Base-by-base conservation (phyloP, 1,140 invertebrate genomes). In the Teleopsis dalmanni region DNA sequence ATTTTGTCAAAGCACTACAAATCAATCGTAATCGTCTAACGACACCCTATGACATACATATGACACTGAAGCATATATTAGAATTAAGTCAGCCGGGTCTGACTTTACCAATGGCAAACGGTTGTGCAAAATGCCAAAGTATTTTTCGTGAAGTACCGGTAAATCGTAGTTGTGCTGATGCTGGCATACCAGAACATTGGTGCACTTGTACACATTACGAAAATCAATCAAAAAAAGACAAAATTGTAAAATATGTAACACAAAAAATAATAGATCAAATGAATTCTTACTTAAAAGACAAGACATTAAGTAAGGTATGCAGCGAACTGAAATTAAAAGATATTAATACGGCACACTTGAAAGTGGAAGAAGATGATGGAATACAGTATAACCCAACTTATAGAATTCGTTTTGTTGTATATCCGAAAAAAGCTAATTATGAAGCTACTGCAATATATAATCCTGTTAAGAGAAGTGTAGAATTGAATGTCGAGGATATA, bases 41-140 rank as follows among this genome's bases (percentile, higher is more conserved):
- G 0, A 87, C 88, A 5, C 84, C 88, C 0, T 94, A 82, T 66
- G 90, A 94, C 63, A 65, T 95, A 3, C 81, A 93, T 62, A 81
- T 85, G 48, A 81, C 79, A 0, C 51, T 76, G 16, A 62, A 65
- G 40, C 61, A 76, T 49, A 61, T 76, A 22, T 47, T 76, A n/a
- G 51, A 67, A 19, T 19, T 73, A 23, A 55, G 62, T 11, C n/a
- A 40, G 5, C 19, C 16, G 6, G 23, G 18, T 14, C 26, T 43
- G 11, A 16, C 16, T 19, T 51, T 55, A 5, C 75, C 75, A 29
- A 35, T 18, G 8, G 18, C 25, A 13, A 40, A 41, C 26, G 50
- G 25, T 14, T 85, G 83, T 62, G 71, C 80, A 4, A 71, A 68
- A 5, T 90, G 88, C 50, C 73, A 75, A 9, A 83, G 81, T 52